These are phyloP conservation scores for Xerus inauris DNA, from an alignment of 2,113 vertebrate species.

Conservation along the genomic window DNA sequence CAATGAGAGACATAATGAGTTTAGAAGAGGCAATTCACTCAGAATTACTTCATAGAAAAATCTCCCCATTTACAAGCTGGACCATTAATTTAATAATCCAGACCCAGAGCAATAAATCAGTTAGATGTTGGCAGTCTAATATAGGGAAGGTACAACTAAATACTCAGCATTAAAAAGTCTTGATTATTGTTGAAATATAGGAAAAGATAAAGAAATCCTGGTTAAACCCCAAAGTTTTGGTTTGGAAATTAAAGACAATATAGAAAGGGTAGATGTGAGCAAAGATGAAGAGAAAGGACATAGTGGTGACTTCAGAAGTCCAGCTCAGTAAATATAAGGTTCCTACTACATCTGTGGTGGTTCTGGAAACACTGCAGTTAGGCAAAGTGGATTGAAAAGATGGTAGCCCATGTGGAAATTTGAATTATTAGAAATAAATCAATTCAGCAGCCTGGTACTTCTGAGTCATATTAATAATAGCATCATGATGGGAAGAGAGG, in stretches of 20 bases:
- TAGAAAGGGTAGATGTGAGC: neutral
- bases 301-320: neutral
- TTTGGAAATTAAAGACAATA: neutral
- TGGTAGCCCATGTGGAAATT: neutral
- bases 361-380: neutral
- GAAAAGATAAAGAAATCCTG: neutral
- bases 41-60: neutral
- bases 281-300: neutral
- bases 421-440: slow-evolving; percentile 58
- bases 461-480: slow-evolving; percentile 57
- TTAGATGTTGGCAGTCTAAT: neutral
- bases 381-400: slow-evolving; percentile 35
- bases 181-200: neutral
- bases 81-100: neutral
- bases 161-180: neutral
- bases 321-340: neutral
- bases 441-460: neutral
- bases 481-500: slow-evolving; percentile 33
- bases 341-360: neutral
- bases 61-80: neutral
- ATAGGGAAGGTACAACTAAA: neutral
- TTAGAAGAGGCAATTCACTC: neutral
- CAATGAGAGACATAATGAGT: neutral
- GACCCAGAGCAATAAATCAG: neutral
- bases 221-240: neutral